Evolutionary conservation across 2,113 vertebrate species (phyloP), one percentile per base, ranked within the genome.

Genomic region (Otis tarda): DNA sequence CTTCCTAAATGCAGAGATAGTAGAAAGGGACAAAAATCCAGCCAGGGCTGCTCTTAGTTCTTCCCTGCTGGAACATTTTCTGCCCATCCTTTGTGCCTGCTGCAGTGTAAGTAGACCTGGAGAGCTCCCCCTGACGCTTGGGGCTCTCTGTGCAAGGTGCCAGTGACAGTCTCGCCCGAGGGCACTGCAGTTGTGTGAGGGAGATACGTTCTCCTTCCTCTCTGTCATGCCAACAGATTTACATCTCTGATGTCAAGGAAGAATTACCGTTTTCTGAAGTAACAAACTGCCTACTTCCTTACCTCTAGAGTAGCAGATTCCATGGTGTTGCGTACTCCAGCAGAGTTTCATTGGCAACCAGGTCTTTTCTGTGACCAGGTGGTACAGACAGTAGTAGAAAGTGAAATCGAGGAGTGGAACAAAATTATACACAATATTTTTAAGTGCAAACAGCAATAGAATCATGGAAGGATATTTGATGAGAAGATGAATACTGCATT

Each of bases 181-280:
- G 31, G 33, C 18, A 15, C 50, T 23, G 41, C 14, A 28, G 0
- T 5, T 21, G 15, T 7, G 5, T 2, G 6, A n/a, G 13, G n/a
- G 45, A 74, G 5, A 10, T 21, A 6, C 4, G 0, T 64, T 64
- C 52, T 59, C 13, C 24, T 74, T 53, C 52, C 13, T 60, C 39
- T 15, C 47, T 52, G 3, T 13, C 33, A 24, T 67, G 28, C 59
- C 82, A 85, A 6, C 53, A 61, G 68, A 5, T 67, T 20, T 5
- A 9, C 7, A 20, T 53, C 63, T 57, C 5, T 28, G 23, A 33
- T 37, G 9, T 6, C 30, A 39, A 68, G 61, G 30, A 49, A 74
- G 39, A 49, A 27, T 49, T 18, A 17, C 37, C 21, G 4, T 80
- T 67, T 22, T 27, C n/a, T 23, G 39, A 23, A 55, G 25, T 49